These are phyloP conservation scores for Kryptopterus vitreolus DNA, from an alignment of 2,797 vertebrate species.

Conservation along the genomic window DNA sequence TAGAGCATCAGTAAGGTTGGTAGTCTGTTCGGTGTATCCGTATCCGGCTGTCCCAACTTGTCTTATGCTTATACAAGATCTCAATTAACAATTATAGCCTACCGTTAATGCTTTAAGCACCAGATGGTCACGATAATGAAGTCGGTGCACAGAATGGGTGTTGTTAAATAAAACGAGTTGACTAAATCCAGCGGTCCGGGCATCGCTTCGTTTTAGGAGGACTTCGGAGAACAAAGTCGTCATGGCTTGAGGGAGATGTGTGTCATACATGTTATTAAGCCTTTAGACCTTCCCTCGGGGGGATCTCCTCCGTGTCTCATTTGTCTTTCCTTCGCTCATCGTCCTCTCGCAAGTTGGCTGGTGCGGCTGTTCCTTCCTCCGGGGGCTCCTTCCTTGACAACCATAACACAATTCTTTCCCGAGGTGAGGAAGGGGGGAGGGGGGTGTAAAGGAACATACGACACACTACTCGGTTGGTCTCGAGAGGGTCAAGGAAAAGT, in stretches of 20 bases:
- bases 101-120: background rate
- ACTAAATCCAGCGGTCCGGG: constrained; percentile 4
- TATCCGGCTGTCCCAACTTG: background rate
- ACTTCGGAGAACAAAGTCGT: constrained; percentile 15
- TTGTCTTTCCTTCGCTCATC: constrained; percentile 27
- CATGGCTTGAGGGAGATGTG: constrained; percentile 19
- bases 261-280: constrained; percentile 38
- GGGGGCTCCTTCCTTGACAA: constrained; percentile 41
- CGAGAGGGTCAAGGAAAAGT: constrained; percentile 28
- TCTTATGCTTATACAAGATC: background rate
- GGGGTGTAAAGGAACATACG: constrained; percentile 9
- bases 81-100: background rate
- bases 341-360: constrained; percentile 19
- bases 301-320: constrained; percentile 10
- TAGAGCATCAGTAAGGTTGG: constrained; percentile 52
- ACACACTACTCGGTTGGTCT: constrained; percentile 20
- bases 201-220: background rate
- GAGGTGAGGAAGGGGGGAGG: constrained; percentile 14
- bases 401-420: constrained; percentile 34
- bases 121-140: background rate
- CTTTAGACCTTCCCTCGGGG: constrained; percentile 17
- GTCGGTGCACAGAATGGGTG: background rate
- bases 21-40: constrained; percentile 1
- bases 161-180: background rate
- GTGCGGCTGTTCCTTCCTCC: constrained; percentile 38